These are phyloP conservation scores for Dendrolimus pini DNA, from an alignment of 2,888 invertebrate genomes.

Conservation along the genomic window DNA sequence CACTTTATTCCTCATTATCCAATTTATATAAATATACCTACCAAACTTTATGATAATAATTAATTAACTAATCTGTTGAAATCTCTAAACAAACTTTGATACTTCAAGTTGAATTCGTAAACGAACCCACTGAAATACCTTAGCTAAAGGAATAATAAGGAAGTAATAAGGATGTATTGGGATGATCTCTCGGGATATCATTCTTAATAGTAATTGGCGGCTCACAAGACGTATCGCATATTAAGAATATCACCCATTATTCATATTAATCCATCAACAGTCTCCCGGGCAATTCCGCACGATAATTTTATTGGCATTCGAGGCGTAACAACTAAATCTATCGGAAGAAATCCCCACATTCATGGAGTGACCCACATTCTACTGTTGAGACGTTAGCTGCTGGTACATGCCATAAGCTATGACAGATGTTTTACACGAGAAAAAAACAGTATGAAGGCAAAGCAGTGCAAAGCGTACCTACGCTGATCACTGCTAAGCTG, in stretches of 20 bases:
- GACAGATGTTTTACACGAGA: too few species aligned
- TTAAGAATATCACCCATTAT: conserved; percentile 4
- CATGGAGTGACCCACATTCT: conserved; percentile 50
- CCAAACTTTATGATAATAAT: too few species aligned
- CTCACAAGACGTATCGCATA: not conserved
- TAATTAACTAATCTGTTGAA: too few species aligned
- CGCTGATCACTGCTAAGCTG: too few species aligned
- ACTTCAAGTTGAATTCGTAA: too few species aligned
- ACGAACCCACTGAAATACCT: too few species aligned
- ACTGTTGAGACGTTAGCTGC: conserved; percentile 3
- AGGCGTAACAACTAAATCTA: conserved; percentile 55
- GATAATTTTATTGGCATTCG: conserved; percentile 48
- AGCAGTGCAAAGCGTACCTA: too few species aligned
- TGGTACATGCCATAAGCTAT: not conserved
- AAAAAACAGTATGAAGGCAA: too few species aligned
- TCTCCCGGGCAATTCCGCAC: conserved; percentile 21
- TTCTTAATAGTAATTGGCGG: not conserved
- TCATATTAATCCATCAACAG: conserved; percentile 28
- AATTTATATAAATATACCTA: too few species aligned
- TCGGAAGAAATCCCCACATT: conserved; percentile 55
- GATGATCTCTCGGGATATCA: not conserved
- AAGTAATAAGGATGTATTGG: not conserved
- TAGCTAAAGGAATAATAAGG: not conserved
- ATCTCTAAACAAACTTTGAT: too few species aligned
- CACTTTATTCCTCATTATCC: too few species aligned